Evolutionary conservation across 2,113 vertebrate species (phyloP).

Genomic region (Xenopus laevis): DNA sequence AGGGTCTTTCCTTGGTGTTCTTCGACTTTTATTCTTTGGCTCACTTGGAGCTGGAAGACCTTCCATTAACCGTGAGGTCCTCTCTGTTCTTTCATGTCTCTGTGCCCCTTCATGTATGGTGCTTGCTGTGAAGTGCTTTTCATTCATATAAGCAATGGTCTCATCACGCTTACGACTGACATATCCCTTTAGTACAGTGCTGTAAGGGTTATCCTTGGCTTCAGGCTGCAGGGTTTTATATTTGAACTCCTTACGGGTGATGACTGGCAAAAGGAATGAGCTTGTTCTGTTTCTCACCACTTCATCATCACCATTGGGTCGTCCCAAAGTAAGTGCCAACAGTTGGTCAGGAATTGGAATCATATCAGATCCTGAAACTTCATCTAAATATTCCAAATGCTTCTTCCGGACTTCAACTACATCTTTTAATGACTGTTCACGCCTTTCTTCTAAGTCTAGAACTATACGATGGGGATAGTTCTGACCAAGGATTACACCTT

Average conservation of each 20-base stretch:
- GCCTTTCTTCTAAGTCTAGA: conserved; percentile 58
- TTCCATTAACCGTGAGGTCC: conserved; percentile 54
- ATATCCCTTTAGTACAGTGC: conserved; percentile 63
- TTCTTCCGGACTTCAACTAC: conserved; percentile 58
- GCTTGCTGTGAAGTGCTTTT: conserved; percentile 64
- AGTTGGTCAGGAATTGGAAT: conserved; percentile 59
- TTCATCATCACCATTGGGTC: conserved; percentile 18
- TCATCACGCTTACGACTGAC: conserved; percentile 64
- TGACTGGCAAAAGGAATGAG: conserved; percentile 62
- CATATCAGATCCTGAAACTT: conserved; percentile 61
- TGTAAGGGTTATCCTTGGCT: conserved; percentile 59
- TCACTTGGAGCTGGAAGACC: conserved; percentile 49
- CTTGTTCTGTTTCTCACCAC: conserved; percentile 37
- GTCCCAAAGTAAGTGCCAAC: conserved; percentile 56
- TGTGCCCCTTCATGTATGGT: conserved; percentile 58
- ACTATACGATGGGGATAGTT: conserved; percentile 57
- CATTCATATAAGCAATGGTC: conserved; percentile 61
- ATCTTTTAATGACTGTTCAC: conserved; percentile 60
- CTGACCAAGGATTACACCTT: conserved; percentile 58
- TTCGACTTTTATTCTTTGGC: conserved; percentile 47
- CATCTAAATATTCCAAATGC: conserved; percentile 55
- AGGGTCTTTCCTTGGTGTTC: conserved; percentile 54
- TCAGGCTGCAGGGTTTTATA: conserved; percentile 57
- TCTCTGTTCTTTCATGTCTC: conserved; percentile 57
- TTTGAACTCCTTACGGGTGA: conserved; percentile 69